Conservation (phyloP, 2,797 vertebrate genomes). For the Momotus momota region DNA sequence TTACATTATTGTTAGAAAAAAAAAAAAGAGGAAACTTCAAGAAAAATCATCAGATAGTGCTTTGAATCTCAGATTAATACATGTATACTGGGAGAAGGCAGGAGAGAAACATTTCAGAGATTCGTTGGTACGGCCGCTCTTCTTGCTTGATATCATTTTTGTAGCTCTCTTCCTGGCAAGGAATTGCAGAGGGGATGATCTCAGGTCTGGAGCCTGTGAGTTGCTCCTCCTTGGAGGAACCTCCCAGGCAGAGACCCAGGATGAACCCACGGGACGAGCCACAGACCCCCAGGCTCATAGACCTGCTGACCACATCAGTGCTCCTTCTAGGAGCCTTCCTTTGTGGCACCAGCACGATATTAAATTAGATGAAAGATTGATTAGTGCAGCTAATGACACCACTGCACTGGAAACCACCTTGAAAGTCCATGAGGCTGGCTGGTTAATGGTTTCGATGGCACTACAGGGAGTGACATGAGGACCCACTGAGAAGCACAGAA, state of each 20-base stretch:
- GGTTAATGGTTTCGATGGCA: neutral
- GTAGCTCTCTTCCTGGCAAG: neutral
- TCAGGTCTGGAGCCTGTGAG: neutral
- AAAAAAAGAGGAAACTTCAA: neutral
- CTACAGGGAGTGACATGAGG: neutral
- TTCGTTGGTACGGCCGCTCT: neutral
- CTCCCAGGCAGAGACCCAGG: neutral
- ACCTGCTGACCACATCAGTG: too few relatives aligned
- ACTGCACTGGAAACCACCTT: neutral
- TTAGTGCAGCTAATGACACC: neutral
- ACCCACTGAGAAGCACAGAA: neutral
- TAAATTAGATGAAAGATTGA: neutral
- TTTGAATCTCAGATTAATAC: neutral
- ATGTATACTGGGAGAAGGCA: neutral
- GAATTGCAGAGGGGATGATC: neutral
- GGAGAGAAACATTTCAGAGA: neutral
- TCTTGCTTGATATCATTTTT: neutral
- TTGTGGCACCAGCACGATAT: neutral
- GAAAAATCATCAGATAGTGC: neutral
- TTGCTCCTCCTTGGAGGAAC: neutral
- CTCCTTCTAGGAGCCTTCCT: neutral
- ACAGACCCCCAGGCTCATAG: accelerated
- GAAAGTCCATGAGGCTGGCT: neutral
- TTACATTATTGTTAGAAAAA: neutral
- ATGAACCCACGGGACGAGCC: accelerated